phyloP scores from a whole-genome alignment of 2,797 vertebrate genomes.

The Sebastes diaconus region DNA sequence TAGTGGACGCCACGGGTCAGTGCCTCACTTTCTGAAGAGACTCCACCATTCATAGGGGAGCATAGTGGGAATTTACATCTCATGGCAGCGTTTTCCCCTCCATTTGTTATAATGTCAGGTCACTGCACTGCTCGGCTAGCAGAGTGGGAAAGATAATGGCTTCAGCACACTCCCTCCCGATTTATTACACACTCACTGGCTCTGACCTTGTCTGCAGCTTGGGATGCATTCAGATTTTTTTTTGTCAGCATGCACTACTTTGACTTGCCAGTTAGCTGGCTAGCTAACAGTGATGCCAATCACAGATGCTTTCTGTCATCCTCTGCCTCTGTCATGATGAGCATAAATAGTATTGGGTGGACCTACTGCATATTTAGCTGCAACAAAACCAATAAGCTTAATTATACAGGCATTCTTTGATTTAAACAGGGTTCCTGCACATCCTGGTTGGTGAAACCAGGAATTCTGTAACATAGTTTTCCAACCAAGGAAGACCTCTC shows the following conservation, averaged over 20 bases:
- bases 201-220: conserved; percentile 90
- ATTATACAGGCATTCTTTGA: not conserved
- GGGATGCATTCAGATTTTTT: conserved; percentile 80
- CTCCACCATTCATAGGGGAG: conserved; percentile 88
- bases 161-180: conserved; percentile 78
- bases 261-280: conserved; percentile 31
- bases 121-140: conserved; percentile 87
- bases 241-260: conserved; percentile 35
- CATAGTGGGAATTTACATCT: conserved; percentile 91
- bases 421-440: not conserved
- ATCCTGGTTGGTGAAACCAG: not conserved
- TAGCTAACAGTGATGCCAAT: conserved; percentile 1
- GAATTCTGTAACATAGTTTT: not conserved
- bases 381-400: not conserved
- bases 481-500: not conserved
- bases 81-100: conserved; percentile 90
- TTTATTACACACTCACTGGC: conserved; percentile 91
- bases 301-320: not conserved
- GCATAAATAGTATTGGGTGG: not conserved
- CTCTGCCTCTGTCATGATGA: conserved; percentile 4
- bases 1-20: conserved; percentile 91
- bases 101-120: conserved; percentile 96
- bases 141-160: conserved; percentile 90
- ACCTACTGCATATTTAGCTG: not conserved
- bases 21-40: conserved; percentile 84